Percentiles rank a stretch among this genome's conserved stretches.
Conservation (phyloP, 2,113 vertebrate species). For the Oplegnathus fasciatus region DNA sequence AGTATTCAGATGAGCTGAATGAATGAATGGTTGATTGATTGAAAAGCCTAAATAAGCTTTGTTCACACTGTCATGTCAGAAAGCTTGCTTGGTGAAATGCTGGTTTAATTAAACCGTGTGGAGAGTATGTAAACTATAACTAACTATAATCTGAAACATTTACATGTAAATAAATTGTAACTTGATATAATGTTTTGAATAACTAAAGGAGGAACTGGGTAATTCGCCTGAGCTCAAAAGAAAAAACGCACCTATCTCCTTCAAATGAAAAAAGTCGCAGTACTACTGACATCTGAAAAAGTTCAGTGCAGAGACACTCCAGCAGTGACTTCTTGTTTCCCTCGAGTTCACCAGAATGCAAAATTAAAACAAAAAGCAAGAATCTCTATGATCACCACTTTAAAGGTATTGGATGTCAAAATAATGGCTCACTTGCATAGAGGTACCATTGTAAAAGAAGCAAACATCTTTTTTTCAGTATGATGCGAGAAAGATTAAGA, state of each 20-base stretch:
- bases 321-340: background rate
- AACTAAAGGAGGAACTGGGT: background rate
- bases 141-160: background rate
- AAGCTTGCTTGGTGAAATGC: too few relatives aligned
- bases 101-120: background rate
- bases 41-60: background rate
- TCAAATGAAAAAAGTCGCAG: background rate
- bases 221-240: background rate
- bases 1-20: too few relatives aligned
- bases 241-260: background rate
- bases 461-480: conserved; percentile 9
- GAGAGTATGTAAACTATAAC: background rate
- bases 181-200: background rate
- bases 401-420: conserved; percentile 33
- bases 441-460: conserved; percentile 5
- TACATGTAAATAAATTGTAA: background rate
- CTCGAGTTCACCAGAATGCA: background rate
- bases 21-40: background rate
- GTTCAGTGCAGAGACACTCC: background rate
- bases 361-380: conserved; percentile 10
- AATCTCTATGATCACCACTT: conserved; percentile 6
- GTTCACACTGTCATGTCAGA: too few relatives aligned
- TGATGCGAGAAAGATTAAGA: background rate
- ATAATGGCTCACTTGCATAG: background rate
- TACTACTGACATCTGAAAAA: conserved; percentile 5